Evolutionary conservation across 2,113 vertebrate genomes (phyloP), one percentile per base, ranked within the genome.

Genomic region (Pachycephala philippinensis): DNA sequence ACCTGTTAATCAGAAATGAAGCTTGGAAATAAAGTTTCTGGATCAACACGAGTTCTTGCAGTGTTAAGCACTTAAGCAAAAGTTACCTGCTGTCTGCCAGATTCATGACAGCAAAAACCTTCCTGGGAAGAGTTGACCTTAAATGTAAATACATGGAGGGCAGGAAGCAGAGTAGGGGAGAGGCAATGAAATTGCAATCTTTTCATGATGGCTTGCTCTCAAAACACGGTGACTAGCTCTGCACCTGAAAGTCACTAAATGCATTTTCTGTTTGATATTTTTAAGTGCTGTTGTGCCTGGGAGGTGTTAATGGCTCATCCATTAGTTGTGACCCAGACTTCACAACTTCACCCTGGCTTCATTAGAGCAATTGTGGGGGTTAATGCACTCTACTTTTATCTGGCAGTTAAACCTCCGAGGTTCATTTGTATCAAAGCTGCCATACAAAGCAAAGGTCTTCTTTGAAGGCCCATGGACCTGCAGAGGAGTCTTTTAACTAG

Each of bases 291-390:
- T 95, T 91, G 92, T 68, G 78, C 74, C 87, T 57, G 66, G 90
- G 89, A 95, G 63, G 93, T 93, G 93, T 85, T 97, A 96, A 96
- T 96, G 84, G 84, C 91, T 95, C 87, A 85, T 97, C 94, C 95
- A 95, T 97, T 94, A 96, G 94, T 65, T 83, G 75, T 82, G 93
- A 97, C 95, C 93, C 91, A 93, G 94, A 79, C 87, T 87, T 95
- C 84, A 56, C 83, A 92, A 95, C 86, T 95, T 95, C 96, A 97
- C 94, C 93, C 69, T 75, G 64, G 87, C 95, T 94, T 97, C 94
- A 96, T 96, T 94, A 97, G 90, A 93, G 93, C 93, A 87, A 93
- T 96, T 88, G 89, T 77, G 37, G 52, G 66, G 93, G 91, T 89
- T 96, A 95, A 96, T 91, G 91, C 84, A 91, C 93, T 96, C 87